Evolutionary conservation across 2,888 invertebrate species (phyloP).

Genomic region (Polymixis flavicincta): DNA sequence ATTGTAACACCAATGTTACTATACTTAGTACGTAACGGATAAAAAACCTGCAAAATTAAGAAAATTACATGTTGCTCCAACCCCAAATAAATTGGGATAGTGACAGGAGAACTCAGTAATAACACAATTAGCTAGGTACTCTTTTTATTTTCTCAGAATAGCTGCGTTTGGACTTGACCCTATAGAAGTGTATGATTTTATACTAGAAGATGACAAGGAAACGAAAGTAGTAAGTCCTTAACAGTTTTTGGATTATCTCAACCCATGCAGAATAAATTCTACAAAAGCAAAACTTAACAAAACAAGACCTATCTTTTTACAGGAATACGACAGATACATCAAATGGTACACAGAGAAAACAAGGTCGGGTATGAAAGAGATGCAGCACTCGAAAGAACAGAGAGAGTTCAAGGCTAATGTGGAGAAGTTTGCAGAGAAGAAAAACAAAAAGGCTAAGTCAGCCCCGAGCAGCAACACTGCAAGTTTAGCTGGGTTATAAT

Average conservation of each 20-base stretch:
- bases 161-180: conserved; percentile 75
- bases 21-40: no score
- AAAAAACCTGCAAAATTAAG: no score
- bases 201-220: conserved; percentile 70
- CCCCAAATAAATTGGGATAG: no score
- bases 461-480: conserved; percentile 24
- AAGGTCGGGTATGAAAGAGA: conserved; percentile 76
- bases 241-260: background rate
- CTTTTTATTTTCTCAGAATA: conserved; percentile 72
- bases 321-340: conserved; percentile 81
- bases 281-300: background rate
- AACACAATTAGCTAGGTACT: background rate
- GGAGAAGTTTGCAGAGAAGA: conserved; percentile 71
- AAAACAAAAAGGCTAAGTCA: conserved; percentile 69
- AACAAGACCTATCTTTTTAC: background rate
- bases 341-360: conserved; percentile 82
- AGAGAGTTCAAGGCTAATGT: conserved; percentile 71
- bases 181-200: conserved; percentile 74
- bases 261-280: background rate
- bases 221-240: conserved; percentile 71
- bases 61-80: no score
- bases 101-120: background rate
- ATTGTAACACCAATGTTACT: background rate
- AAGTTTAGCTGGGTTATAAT: conserved; percentile 27
- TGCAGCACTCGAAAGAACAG: conserved; percentile 72